phyloP scores from a whole-genome alignment of 2,797 vertebrate genomes.

The Oryzias sinensis region DNA sequence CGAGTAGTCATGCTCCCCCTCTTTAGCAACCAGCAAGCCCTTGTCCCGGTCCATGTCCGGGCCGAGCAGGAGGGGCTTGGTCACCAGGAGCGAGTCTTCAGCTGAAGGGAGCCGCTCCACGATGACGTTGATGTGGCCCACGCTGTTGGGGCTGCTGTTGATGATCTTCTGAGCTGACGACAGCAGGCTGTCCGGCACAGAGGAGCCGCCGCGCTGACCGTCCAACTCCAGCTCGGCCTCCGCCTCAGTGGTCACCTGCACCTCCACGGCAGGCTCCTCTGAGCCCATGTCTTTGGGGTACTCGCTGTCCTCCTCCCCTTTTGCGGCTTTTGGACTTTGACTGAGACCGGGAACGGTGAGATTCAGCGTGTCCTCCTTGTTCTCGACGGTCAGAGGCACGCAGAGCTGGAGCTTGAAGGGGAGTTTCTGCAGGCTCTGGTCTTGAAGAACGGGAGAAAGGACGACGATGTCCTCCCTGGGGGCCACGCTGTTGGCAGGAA shows the following conservation, averaged over 20 bases:
- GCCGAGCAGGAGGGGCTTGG: constrained; percentile 83
- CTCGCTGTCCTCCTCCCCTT: constrained; percentile 37
- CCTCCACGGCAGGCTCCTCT: constrained; percentile 77
- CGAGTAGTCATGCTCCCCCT: constrained; percentile 36
- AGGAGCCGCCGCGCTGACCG: constrained; percentile 22
- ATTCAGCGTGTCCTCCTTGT: constrained; percentile 33
- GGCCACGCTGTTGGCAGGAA: neutral
- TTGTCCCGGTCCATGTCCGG: constrained; percentile 73
- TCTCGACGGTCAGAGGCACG: constrained; percentile 62
- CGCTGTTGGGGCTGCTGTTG: constrained; percentile 86
- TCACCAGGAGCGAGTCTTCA: constrained; percentile 79
- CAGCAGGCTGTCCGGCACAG: constrained; percentile 83
- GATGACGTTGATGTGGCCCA: constrained; percentile 94
- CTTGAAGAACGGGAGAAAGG: constrained; percentile 55
- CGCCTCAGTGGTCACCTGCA: constrained; percentile 76
- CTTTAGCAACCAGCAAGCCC: constrained; percentile 58
- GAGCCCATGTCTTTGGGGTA: constrained; percentile 66
- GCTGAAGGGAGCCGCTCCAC: constrained; percentile 94
- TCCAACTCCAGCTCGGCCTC: constrained; percentile 74
- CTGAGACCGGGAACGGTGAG: constrained; percentile 36
- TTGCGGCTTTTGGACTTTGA: constrained; percentile 30
- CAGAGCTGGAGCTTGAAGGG: constrained; percentile 84
- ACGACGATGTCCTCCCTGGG: constrained; percentile 66
- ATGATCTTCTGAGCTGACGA: constrained; percentile 97
- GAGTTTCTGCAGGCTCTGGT: constrained; percentile 61